Conservation (phyloP, 2,113 vertebrate species). For the Elachura formosa region DNA sequence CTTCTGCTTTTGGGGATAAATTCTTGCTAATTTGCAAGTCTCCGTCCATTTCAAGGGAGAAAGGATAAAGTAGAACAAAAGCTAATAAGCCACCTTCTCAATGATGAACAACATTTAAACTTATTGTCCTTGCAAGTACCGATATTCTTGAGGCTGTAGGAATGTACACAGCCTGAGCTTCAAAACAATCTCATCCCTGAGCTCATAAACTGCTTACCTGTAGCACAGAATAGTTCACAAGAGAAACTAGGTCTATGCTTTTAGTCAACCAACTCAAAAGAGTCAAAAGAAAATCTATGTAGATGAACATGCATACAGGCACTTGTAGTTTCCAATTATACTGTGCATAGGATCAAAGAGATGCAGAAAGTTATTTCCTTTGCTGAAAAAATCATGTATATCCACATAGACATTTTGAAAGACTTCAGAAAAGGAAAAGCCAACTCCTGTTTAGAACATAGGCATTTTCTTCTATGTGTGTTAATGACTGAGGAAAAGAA, state of each 20-base stretch:
- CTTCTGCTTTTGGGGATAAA: background rate
- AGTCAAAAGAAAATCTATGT: background rate
- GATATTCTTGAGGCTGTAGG: background rate
- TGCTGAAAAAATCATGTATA: background rate
- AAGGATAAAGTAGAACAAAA: background rate
- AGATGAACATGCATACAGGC: background rate
- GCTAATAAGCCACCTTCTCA: background rate
- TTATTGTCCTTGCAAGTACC: background rate
- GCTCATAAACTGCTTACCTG: background rate
- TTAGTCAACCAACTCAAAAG: background rate
- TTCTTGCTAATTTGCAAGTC: background rate
- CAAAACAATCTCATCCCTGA: background rate
- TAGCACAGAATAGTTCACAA: background rate
- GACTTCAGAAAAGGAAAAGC: background rate
- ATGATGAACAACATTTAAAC: background rate
- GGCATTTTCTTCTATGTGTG: background rate
- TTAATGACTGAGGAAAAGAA: background rate
- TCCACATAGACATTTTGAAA: background rate
- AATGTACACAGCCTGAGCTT: background rate
- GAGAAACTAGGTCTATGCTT: background rate
- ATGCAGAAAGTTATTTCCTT: background rate
- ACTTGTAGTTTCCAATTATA: background rate
- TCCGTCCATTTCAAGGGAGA: background rate
- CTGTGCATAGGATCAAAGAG: background rate
- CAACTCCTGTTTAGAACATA: background rate